phyloP scores from a whole-genome alignment of 2,797 vertebrate genomes.

The Aeoliscus strigatus region DNA sequence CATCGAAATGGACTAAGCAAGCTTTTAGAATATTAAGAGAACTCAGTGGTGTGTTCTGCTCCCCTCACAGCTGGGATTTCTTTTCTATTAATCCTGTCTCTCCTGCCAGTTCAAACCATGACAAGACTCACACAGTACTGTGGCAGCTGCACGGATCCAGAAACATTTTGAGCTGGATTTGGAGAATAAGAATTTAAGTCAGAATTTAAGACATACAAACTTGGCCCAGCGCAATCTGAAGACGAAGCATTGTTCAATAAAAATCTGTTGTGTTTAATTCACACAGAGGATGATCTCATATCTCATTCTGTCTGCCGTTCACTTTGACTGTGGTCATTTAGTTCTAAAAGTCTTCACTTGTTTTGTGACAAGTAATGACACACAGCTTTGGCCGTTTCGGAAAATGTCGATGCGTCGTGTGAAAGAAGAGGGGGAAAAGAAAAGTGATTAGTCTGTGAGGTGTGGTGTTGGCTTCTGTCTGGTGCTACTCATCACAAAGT shows the following conservation, averaged over 20 bases:
- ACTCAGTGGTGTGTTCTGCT: conserved; percentile 9
- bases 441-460: conserved; percentile 68
- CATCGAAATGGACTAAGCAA: conserved; percentile 7
- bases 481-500: conserved; percentile 27
- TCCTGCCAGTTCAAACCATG: conserved; percentile 22
- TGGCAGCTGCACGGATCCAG: conserved; percentile 29
- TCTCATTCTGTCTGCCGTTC: too few relatives aligned
- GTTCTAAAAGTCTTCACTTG: background rate
- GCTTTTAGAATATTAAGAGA: conserved; percentile 11
- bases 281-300: too few relatives aligned
- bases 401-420: conserved; percentile 9
- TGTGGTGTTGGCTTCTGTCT: conserved; percentile 27
- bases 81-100: conserved; percentile 33
- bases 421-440: conserved; percentile 35
- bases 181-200: conserved; percentile 14
- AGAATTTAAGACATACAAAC: too few relatives aligned
- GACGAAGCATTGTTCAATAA: too few relatives aligned
- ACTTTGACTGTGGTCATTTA: background rate
- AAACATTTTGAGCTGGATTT: conserved; percentile 33
- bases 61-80: conserved; percentile 25
- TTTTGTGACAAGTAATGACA: conserved; percentile 10
- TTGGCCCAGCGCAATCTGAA: too few relatives aligned
- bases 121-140: conserved; percentile 30
- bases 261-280: too few relatives aligned
- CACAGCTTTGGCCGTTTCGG: conserved; percentile 20